These are phyloP conservation scores for Holotrichia oblita DNA, from an alignment of 1,140 invertebrate species.

Conservation along the genomic window DNA sequence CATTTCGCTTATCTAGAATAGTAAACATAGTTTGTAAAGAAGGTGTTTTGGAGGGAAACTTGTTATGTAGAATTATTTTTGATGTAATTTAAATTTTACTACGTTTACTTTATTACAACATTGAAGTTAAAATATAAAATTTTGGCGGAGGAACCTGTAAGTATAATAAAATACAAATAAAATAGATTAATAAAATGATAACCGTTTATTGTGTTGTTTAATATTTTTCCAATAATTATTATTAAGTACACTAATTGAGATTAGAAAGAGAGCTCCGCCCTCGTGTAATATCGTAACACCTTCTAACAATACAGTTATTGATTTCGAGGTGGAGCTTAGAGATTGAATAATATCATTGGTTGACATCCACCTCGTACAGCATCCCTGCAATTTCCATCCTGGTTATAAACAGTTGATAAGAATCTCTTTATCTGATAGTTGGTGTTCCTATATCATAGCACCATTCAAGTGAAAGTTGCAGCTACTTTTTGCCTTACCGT, in stretches of 20 bases:
- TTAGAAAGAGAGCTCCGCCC: slow-evolving; percentile 6
- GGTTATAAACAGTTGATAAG: slow-evolving; percentile 37
- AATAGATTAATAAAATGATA: not conserved
- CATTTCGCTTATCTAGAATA: not conserved
- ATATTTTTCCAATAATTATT: not conserved
- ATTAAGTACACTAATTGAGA: not conserved
- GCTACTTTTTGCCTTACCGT: not conserved
- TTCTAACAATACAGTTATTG: slow-evolving; percentile 41
- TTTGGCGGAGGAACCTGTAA: no score
- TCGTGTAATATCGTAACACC: slow-evolving; percentile 14
- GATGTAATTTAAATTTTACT: no score
- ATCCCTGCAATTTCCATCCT: slow-evolving; percentile 39
- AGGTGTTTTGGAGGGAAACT: not conserved
- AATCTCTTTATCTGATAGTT: slow-evolving; percentile 36
- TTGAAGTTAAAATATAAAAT: no score
- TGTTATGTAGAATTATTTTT: not conserved
- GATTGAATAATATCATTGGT: slow-evolving; percentile 38
- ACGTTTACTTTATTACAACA: no score
- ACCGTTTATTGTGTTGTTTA: not conserved
- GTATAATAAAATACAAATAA: not conserved
- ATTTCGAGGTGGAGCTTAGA: slow-evolving; percentile 42
- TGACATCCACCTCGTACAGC: slow-evolving; percentile 36
- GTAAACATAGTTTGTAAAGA: not conserved
- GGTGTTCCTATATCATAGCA: not conserved
- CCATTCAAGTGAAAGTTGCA: not conserved